Percentiles rank a stretch among this genome's conserved stretches.
phyloP scores from a whole-genome alignment of 2,113 vertebrate species.

The Hymenochirus boettgeri region DNA sequence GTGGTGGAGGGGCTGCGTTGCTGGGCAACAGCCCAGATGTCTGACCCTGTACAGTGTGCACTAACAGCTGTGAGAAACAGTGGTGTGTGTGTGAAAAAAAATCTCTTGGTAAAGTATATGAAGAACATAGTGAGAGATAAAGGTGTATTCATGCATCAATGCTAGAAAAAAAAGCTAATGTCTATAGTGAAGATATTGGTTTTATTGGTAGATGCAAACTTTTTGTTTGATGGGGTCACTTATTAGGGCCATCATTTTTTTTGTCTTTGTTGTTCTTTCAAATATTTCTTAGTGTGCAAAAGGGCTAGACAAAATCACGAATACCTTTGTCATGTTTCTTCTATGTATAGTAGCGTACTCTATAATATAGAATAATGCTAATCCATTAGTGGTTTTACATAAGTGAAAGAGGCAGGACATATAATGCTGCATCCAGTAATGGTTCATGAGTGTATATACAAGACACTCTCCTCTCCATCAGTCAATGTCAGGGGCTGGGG shows the following conservation, averaged over 20 bases:
- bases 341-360: no score
- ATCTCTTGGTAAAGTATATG: not conserved
- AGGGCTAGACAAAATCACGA: slow-evolving; percentile 33
- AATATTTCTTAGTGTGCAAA: slow-evolving; percentile 38
- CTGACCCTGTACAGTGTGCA: slow-evolving; percentile 42
- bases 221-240: no score
- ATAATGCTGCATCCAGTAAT: not conserved
- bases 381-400: no score
- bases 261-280: no score
- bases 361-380: no score
- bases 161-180: no score
- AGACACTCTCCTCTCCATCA: slow-evolving; percentile 31
- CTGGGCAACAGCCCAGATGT: slow-evolving; percentile 43
- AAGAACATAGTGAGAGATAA: no score
- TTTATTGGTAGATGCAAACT: no score
- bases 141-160: no score
- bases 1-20: slow-evolving; percentile 35
- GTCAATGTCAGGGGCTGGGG: slow-evolving; percentile 40
- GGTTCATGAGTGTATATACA: slow-evolving; percentile 11
- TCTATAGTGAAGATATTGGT: no score
- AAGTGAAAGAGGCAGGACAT: slow-evolving; percentile 28
- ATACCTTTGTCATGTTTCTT: slow-evolving; percentile 39
- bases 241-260: no score
- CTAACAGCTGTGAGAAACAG: slow-evolving; percentile 8
- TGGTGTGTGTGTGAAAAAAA: slow-evolving; percentile 1